Base-by-base conservation (phyloP, 2,797 vertebrate species). In the Mionectes olivaceus region DNA sequence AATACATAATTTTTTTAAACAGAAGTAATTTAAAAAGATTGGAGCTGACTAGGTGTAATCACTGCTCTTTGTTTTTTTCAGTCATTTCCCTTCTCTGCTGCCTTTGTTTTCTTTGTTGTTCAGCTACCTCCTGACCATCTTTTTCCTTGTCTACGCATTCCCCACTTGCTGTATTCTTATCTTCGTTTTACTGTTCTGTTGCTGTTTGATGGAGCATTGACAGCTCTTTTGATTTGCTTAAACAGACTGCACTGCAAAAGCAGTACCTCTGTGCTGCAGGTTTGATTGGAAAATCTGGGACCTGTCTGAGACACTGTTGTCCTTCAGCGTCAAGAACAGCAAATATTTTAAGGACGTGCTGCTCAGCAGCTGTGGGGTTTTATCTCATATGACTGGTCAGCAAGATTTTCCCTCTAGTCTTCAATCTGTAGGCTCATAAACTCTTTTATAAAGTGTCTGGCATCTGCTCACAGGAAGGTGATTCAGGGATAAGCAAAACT, bases 381-480 rank as follows among this genome's bases (percentile, higher is more conserved):
- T 90, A 35, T 61, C n/a, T 93, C n/a, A 82, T 87, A 44, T 60
- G 84, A 52, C 85, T 69, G 91, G 81, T 88, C 91, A 94, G 91
- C 95, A 93, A 70, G 70, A 87, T 89, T 91, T 94, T 92, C 83
- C 85, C 89, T 87, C 60, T 76, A 90, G 63, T 61, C 52, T 84
- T 92, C 77, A 60, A 41, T 82, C 75, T 77, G 35, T 52, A 76
- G 70, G 55, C 56, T 95, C 76, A 84, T 90, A 92, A 94, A 94
- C 41, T 69, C 43, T 73, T 91, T 43, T 65, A 71, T 86, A n/a
- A 86, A 93, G 63, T 53, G 43, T 57, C 67, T 88, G 46, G 79
- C 85, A 90, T 87, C 74, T 95, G 87, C n/a, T 87, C 1, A 11
- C 46, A 41, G 18, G 46, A 84, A 91, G 68, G 37, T 87, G 70